Base-by-base conservation (phyloP, 92 coral and sea anemone genomes). In the Plumapathes pennacea region DNA sequence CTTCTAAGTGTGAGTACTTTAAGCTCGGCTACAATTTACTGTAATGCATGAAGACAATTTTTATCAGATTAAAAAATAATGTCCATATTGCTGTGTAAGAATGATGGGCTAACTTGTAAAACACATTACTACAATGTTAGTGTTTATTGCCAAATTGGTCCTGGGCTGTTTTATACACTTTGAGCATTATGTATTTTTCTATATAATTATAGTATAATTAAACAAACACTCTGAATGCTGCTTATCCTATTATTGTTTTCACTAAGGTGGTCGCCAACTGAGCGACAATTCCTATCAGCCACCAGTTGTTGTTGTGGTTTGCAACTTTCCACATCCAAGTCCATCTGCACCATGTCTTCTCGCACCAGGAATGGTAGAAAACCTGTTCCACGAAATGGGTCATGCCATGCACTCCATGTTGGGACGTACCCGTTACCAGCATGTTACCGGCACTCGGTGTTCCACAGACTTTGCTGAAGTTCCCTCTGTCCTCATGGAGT, bases 391-490 rank as follows among this genome's bases (percentile, higher is more conserved):
- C 29, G 98, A 92, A 75, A 92, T 92, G 98, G 98, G 98, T 5
- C 98, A 92, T 77, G 98, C 98, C 0, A 83, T 92, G 96, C 98
- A 92, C 61, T 92, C 98, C n/a, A 92, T 92, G 98, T 81, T 92
- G 25, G 98, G 89, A 10, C 84, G 98, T 46, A 92, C 98, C 9
- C 86, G 68, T 49, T 88, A 78, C 70, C 98, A 92, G 20, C 98
- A 92, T 46, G 89, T 92, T 2, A 92, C 98, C 19, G 98, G 98
- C 4, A 92, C 98, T 1, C 69, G 98, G 24, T 88, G 94, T 39
- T 73, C 96, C 6, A 92, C 98, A 61, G 98, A 92, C 47, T 84
- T 92, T 77, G 98, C 95, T 0, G 98, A 92, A 55, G 98, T 92
- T 0, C 98, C 98, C 0, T 92, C 98, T 1, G 90, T 92, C 26